Evolutionary conservation across 2,113 vertebrate genomes (phyloP).

Genomic region (Columba janthina): DNA sequence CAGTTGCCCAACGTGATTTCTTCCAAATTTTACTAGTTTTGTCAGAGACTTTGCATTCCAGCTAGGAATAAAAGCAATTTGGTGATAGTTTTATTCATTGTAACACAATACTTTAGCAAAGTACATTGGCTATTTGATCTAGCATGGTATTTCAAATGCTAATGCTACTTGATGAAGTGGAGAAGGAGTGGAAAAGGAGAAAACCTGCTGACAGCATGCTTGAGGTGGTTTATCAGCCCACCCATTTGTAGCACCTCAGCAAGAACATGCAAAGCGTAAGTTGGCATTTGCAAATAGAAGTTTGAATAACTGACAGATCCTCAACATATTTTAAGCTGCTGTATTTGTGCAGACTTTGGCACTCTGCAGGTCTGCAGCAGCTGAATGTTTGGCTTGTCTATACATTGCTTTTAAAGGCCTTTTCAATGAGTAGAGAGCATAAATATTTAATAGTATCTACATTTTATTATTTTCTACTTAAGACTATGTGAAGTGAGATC

Average conservation of each 20-base stretch:
- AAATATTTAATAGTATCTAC: neutral
- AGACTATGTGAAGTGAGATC: neutral
- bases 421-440: neutral
- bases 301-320: neutral
- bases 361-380: neutral
- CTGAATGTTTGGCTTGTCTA: neutral
- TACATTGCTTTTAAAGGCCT: neutral
- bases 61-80: neutral
- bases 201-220: neutral
- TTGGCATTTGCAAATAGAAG: neutral
- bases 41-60: neutral
- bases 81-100: neutral
- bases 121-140: constrained; percentile 11
- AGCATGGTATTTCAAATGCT: neutral
- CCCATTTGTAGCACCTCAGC: neutral
- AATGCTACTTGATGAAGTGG: neutral
- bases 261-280: accelerated
- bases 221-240: neutral
- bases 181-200: neutral
- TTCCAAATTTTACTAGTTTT: neutral
- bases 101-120: neutral
- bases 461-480: neutral
- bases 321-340: neutral
- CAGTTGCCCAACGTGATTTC: neutral
- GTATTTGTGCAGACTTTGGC: neutral